Evolutionary conservation across 2,797 vertebrate genomes (phyloP), one percentile per base, ranked within the genome.

Genomic region (Hippoglossus hippoglossus): DNA sequence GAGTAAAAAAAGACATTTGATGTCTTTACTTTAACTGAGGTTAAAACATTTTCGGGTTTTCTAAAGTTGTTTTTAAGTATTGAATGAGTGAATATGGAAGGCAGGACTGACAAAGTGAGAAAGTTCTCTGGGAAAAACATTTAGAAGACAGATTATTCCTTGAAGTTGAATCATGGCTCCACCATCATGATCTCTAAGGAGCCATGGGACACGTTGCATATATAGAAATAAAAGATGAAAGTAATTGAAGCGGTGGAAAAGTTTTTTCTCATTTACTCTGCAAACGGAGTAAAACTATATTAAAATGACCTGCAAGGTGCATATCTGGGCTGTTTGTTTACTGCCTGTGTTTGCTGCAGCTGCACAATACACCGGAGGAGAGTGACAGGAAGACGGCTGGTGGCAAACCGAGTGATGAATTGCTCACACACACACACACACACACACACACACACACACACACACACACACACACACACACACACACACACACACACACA

Each of bases 121-220:
- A 77, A 70, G 3, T 77, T 74, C 55, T 62, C 6, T 58, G 69
- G 65, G 68, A 75, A 52, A 58, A 70, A 67, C 2, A 67, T 34
- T 64, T 41, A 75, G 39, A 69, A 70, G 77, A 77, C 49, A 83
- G 76, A 82, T 18, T 69, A 65, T 82, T 73, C 19, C 50, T 75
- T 62, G 53, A 75, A 62, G 46, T 47, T 69, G 44, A 19, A 46
- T 46, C 1, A 6, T 19, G 15, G 15, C 44, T 16, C 44, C 44
- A 19, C 44, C 15, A 46, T 46, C 15, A 46, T 7, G 44, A 46
- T 19, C 44, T 46, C 5, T 8, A 46, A 7, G 63, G 64, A 41
- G 61, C 31, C 57, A 70, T 44, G 6, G 7, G 26, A 16, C 1
- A n/a, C 6, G 22, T 3, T 18, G 24, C 63, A 52, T 54, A 64